A percentile compares a stretch with the other conserved stretches of the same genome.
Conservation (phyloP, 2,888 invertebrate genomes). For the Ormyrus nitidulus region DNA sequence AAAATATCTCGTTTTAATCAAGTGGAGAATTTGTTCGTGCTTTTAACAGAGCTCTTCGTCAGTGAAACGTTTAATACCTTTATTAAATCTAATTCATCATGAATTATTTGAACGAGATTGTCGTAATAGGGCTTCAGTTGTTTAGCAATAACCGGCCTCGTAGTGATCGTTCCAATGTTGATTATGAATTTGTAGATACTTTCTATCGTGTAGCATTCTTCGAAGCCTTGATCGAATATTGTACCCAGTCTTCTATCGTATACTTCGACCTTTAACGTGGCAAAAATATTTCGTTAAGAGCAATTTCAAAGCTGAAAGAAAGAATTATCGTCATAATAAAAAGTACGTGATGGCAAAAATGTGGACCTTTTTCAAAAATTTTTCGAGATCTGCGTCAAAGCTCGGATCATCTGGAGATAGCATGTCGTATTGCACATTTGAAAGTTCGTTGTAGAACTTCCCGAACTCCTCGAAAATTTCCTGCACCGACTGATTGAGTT, state of each 20-base stretch:
- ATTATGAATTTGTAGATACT: constrained; percentile 82
- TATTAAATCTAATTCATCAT: constrained; percentile 81
- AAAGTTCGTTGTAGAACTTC: constrained; percentile 67
- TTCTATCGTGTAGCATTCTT: constrained; percentile 85
- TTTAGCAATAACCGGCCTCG: constrained; percentile 84
- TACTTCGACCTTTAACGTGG: constrained; percentile 77
- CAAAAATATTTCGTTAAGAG: too few relatives aligned
- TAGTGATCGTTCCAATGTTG: constrained; percentile 84
- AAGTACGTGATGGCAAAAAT: not conserved
- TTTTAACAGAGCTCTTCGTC: not conserved
- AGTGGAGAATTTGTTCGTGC: not conserved
- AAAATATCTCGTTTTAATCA: not conserved
- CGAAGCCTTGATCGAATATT: constrained; percentile 87
- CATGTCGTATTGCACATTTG: constrained; percentile 82
- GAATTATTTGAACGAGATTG: constrained; percentile 81
- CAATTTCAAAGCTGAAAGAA: too few relatives aligned
- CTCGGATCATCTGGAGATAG: constrained; percentile 82
- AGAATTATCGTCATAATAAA: not conserved
- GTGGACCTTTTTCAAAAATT: constrained; percentile 79
- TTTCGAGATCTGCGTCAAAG: constrained; percentile 81
- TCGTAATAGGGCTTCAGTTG: constrained; percentile 84
- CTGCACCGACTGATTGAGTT: constrained; percentile 77
- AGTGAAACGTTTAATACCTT: constrained; percentile 74
- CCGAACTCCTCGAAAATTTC: constrained; percentile 72
- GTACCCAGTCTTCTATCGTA: constrained; percentile 88